Percentiles rank a stretch among this genome's conserved stretches.
These are phyloP conservation scores for Balaenoptera acutorostrata DNA, from an alignment of 2,113 vertebrate species.

Conservation along the genomic window DNA sequence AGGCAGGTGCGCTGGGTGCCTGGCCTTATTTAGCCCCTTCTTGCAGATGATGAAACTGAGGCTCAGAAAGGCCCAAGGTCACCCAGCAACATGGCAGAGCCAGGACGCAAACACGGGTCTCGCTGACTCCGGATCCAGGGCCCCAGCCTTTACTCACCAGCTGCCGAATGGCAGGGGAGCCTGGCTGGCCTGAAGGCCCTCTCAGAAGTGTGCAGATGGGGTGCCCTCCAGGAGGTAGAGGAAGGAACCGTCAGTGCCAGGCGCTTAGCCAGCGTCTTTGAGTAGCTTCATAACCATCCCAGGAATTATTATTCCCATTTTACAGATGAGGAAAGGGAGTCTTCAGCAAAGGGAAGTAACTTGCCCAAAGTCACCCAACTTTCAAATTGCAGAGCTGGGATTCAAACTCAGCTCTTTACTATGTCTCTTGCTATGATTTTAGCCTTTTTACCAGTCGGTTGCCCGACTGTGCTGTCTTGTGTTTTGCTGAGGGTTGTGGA, in stretches of 20 bases:
- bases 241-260: neutral
- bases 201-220: accelerated
- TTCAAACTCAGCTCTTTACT: neutral
- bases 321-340: neutral
- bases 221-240: neutral
- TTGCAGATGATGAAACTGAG: neutral
- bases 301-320: neutral
- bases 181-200: neutral
- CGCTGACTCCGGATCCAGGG: neutral
- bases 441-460: neutral
- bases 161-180: neutral
- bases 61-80: neutral
- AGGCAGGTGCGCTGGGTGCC: accelerated
- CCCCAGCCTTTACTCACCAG: neutral
- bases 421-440: neutral
- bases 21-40: neutral
- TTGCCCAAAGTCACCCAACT: neutral
- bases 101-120: accelerated
- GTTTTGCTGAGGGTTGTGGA: neutral
- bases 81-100: neutral
- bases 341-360: neutral
- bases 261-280: neutral
- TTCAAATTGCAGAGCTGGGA: neutral
- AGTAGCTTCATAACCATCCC: neutral
- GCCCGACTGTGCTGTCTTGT: neutral